Base-by-base conservation (phyloP, 1,140 invertebrate species). In the Chrysoperla carnea region DNA sequence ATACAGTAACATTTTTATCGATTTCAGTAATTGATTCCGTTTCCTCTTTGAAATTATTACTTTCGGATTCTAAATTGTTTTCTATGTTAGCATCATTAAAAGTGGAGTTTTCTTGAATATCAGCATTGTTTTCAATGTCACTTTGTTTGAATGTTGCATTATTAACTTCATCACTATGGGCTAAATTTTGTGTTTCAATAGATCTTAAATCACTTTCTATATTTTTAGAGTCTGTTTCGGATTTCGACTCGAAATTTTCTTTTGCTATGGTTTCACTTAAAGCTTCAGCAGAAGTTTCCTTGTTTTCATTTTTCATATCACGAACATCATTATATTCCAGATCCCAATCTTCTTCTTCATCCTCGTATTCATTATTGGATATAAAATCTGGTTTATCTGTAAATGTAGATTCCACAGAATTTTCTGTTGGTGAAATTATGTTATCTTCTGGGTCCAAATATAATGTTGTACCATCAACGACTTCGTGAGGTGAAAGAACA, bases 391-490 rank as follows among this genome's bases (percentile, higher is more conserved):
- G 28, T 8, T 31, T 5, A 8, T 41, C 40, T 5, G 33, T 14
- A 33, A 40, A 8, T 8, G 12, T 2, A 40, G 37, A 9, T n/a
- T 9, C n/a, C 1, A 15, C 1, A n/a, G 9, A 9, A 29, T 27
- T 23, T 43, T 13, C 35, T 8, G 12, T 39, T 13, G 9, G 15
- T 12, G 12, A 28, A 12, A 12, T 28, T 6, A 11, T 29, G 12
- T 17, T 31, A 23, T 39, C 27, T 37, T 41, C 39, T n/a, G 48
- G 40, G 33, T 51, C 45, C 9, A 45, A 50, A 37, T 51, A 53
- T 40, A 69, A 50, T 6, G 57, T 65, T 4, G 66, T 69, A 27
- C 64, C 67, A 57, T 69, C 64, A 37, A 65, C 54, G 41, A 66
- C 48, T 48, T 67, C 64, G 48, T 57, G 62, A 6, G 55, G 44